These are phyloP conservation scores for Aspidiotus destructor DNA, from an alignment of 2,888 invertebrate species.

Conservation along the genomic window DNA sequence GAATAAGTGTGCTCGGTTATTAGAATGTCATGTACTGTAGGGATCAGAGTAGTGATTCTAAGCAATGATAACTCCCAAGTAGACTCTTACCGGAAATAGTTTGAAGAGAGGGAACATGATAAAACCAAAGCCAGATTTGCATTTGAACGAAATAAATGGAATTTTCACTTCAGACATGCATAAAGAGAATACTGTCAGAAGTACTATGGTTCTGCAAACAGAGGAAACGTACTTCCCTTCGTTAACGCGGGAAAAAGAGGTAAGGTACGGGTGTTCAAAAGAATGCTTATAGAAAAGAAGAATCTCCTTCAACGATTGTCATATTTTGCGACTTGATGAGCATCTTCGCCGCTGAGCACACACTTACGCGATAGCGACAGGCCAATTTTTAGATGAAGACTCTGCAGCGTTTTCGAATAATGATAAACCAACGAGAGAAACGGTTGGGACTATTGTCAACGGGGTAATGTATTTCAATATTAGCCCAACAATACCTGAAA, in stretches of 20 bases:
- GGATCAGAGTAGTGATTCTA: no score
- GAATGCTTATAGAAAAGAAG: no score
- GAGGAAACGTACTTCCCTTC: no score
- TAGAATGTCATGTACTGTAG: no score
- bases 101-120: constrained; percentile 63
- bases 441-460: constrained; percentile 72
- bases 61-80: no score
- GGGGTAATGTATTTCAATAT: constrained; percentile 69
- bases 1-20: not conserved
- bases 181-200: constrained; percentile 71
- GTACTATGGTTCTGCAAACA: constrained; percentile 55
- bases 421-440: constrained; percentile 73
- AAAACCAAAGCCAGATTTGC: constrained; percentile 49
- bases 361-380: constrained; percentile 64
- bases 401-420: constrained; percentile 69
- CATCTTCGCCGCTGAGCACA: no score
- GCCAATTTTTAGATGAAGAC: constrained; percentile 77
- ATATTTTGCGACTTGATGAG: no score
- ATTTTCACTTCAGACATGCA: constrained; percentile 57
- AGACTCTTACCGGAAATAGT: constrained; percentile 58
- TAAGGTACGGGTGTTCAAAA: no score
- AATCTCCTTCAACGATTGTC: no score
- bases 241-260: no score
- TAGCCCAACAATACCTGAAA: constrained; percentile 60
- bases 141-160: constrained; percentile 52